Base-by-base conservation (phyloP, 2,888 invertebrate species). In the Sinhomidia bicolor region DNA sequence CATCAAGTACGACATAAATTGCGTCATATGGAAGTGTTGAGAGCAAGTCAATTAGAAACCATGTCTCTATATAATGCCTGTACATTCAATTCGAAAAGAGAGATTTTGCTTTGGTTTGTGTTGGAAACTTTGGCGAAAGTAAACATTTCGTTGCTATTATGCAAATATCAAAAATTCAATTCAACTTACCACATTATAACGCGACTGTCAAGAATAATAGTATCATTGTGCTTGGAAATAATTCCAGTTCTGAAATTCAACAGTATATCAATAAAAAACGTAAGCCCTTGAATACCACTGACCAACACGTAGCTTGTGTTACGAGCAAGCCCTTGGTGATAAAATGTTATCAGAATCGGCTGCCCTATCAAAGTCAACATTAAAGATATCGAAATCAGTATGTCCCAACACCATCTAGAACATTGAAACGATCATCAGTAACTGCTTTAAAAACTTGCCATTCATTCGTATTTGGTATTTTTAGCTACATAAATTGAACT, bases 401-500 rank as follows among this genome's bases (percentile, higher is more conserved):
- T 86, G 44, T 91, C 89, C 90, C 90, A 91, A 1, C 47, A 57
- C 91, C 91, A 91, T 62, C 91, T 89, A 74, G 57, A 81, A 51
- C 20, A 51, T 41, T 41, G 7, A n/a, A 62, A 26, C 20, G 9
- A 26, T 20, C 26, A 20, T 62, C 62, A n/a, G 4, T 26, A 26
- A 26, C 26, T 26, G 9, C 5, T 26, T 62, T 7, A 14, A n/a
- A n/a, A n/a, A n/a, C n/a, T n/a, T n/a, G n/a, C n/a, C n/a, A n/a
- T n/a, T n/a, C n/a, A n/a, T n/a, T n/a, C n/a, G n/a, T n/a, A n/a
- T n/a, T n/a, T n/a, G n/a, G n/a, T n/a, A n/a, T n/a, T n/a, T n/a
- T n/a, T n/a, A n/a, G n/a, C n/a, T n/a, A n/a, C n/a, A n/a, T n/a
- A n/a, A n/a, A n/a, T n/a, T n/a, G n/a, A n/a, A n/a, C n/a, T n/a